These are phyloP conservation scores for Pteria penguin DNA, from an alignment of 2,888 invertebrate species.

Conservation along the genomic window DNA sequence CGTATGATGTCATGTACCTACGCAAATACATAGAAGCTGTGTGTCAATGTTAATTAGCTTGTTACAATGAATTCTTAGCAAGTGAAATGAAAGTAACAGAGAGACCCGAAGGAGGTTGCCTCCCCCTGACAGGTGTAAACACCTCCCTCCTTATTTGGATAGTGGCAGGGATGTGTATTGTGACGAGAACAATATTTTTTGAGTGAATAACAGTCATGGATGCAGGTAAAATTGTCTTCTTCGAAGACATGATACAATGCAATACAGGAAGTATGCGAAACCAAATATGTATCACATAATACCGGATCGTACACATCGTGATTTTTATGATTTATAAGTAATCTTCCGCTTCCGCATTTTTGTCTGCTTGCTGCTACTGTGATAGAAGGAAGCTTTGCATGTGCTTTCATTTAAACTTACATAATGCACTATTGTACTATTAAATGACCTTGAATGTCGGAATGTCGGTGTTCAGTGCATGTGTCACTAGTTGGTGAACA, in stretches of 20 bases:
- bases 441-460: too few species aligned
- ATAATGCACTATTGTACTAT: too few species aligned
- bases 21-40: conserved; percentile 21
- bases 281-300: conserved; percentile 35
- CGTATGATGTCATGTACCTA: conserved; percentile 38
- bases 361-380: too few species aligned
- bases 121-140: conserved; percentile 17
- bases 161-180: conserved; percentile 18
- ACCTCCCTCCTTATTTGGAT: conserved; percentile 44
- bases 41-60: conserved; percentile 21
- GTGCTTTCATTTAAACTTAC: too few species aligned
- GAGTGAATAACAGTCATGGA: conserved; percentile 26
- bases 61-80: conserved; percentile 10
- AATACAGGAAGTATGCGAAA: conserved; percentile 18
- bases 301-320: neutral
- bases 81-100: conserved; percentile 25
- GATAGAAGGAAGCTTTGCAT: too few species aligned
- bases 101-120: conserved; percentile 25
- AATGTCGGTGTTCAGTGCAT: too few species aligned
- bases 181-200: conserved; percentile 30
- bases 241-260: neutral
- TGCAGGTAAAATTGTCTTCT: conserved; percentile 3
- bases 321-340: neutral
- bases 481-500: too few species aligned
- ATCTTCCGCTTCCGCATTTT: conserved; percentile 31